Percentiles rank a stretch among this genome's conserved stretches.
phyloP scores from a whole-genome alignment of 2,113 vertebrate species.

The Coregonus clupeaformis region DNA sequence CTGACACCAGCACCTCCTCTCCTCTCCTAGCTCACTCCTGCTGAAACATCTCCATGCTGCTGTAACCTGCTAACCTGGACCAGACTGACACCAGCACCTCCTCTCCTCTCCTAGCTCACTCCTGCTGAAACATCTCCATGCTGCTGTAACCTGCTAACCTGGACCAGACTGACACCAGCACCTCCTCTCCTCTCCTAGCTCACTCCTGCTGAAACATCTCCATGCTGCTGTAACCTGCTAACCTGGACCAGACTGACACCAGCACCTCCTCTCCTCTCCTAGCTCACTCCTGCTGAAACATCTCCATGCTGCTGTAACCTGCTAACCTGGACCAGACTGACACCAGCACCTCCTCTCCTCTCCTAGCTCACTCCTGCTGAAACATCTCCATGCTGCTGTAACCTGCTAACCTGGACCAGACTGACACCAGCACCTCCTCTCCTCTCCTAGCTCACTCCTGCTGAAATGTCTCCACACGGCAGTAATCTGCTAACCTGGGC shows the following conservation, averaged over 20 bases:
- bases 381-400: conserved; percentile 34
- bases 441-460: conserved; percentile 44
- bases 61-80: conserved; percentile 64
- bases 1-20: conserved; percentile 37
- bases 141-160: conserved; percentile 64
- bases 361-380: conserved; percentile 37
- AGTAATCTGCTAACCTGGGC: conserved; percentile 62
- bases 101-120: too few relatives aligned
- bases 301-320: conserved; percentile 59
- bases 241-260: conserved; percentile 28
- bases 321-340: conserved; percentile 43
- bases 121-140: conserved; percentile 53
- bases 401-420: conserved; percentile 57
- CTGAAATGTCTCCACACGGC: conserved; percentile 50
- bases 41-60: conserved; percentile 51
- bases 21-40: conserved; percentile 38
- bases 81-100: conserved; percentile 54
- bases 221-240: conserved; percentile 23
- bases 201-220: too few relatives aligned
- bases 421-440: too few relatives aligned
- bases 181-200: too few relatives aligned
- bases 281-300: conserved; percentile 49
- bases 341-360: background rate
- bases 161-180: conserved; percentile 43
- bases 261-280: background rate